Evolutionary conservation across 2,797 vertebrate genomes (phyloP), one percentile per base, ranked within the genome.

Genomic region (Helarctos malayanus): DNA sequence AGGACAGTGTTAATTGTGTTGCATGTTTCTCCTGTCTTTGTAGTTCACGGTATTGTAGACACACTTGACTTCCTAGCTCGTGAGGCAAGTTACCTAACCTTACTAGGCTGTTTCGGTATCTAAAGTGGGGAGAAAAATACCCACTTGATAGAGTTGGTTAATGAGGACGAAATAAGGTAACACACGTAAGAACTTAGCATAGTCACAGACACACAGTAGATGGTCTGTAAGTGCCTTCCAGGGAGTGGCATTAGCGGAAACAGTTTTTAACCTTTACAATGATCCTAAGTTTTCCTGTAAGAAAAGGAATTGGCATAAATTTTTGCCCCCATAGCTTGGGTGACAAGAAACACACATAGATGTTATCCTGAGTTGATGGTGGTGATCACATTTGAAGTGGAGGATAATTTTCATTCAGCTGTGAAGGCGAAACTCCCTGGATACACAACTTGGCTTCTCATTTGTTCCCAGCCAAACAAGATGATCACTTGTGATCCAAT

Each of bases 391-490:
- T 97, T 94, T 54, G 56, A 95, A 94, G 78, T 91, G 25, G 94
- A 79, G 59, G 84, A 49, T 75, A 63, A 19, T 95, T 96, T 97
- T 96, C 68, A 85, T 32, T 95, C 75, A 41, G 0, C 78, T 86
- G 0, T 79, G 80, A 85, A 82, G 49, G 41, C 65, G 13, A 80
- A 85, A 68, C 32, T 94, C 59, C 38, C 61, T 75, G 59, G 78
- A 91, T 69, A 63, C 0, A 91, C 25, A 61, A 83, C 49, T 92
- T 71, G 23, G 61, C 35, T 88, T 95, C 91, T 84, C 76, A 29
- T 49, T 83, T 94, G 59, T 65, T 97, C 76, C 61, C 52, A 73
- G 57, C 69, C 87, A 89, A 95, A 83, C 71, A 87, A 4, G 94
- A 84, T 88, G 76, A 59, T 80, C 76, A 84, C 41, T 76, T 91